A percentile compares a stretch with the other conserved stretches of the same genome.
Conservation (phyloP, 2,113 vertebrate species). For the Rhinogobius similis region DNA sequence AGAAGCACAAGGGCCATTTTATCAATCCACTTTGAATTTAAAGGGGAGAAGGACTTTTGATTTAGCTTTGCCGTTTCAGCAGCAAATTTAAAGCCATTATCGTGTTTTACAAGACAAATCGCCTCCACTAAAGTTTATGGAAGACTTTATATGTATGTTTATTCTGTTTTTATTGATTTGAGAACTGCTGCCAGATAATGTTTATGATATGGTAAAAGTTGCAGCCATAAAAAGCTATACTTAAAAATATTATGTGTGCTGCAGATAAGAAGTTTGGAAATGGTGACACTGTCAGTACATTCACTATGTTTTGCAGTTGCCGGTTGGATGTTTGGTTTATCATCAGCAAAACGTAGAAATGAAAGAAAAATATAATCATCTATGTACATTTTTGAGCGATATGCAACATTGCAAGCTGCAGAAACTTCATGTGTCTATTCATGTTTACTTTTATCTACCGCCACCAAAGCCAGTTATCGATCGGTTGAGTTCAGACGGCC, state of each 20-base stretch:
- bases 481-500: too few relatives aligned
- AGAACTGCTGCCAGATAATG: neutral
- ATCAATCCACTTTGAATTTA: conserved; percentile 22
- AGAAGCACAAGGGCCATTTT: conserved; percentile 27
- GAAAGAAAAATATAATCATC: too few relatives aligned
- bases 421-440: too few relatives aligned
- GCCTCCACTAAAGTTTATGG: neutral
- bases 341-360: neutral
- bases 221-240: neutral
- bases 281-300: neutral
- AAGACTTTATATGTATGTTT: neutral
- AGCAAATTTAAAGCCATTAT: conserved; percentile 22
- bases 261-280: neutral
- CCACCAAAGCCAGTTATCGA: too few relatives aligned
- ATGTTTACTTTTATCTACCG: too few relatives aligned
- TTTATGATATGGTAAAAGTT: neutral
- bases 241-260: neutral
- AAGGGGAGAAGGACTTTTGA: conserved; percentile 31
- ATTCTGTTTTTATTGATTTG: neutral
- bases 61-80: neutral
- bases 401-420: too few relatives aligned
- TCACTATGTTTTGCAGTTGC: neutral
- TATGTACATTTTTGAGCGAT: too few relatives aligned
- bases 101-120: conserved; percentile 8
- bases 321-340: neutral